phyloP scores from a whole-genome alignment of 2,797 vertebrate genomes.

The Salarias fasciatus region DNA sequence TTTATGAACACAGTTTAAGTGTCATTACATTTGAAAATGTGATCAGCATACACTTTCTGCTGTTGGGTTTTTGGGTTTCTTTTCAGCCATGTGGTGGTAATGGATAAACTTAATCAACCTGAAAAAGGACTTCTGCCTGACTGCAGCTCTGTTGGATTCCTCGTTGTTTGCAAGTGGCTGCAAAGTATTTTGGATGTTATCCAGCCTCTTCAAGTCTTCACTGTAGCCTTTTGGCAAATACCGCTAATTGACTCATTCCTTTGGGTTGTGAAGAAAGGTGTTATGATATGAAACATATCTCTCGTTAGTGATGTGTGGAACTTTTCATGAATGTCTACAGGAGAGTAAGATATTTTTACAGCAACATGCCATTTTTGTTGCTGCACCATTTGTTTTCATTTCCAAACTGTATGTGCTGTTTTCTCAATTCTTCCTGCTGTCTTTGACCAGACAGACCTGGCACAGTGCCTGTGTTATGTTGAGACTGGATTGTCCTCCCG shows the following conservation, averaged over 20 bases:
- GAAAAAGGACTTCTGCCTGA: conserved; percentile 40
- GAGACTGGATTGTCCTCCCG: neutral
- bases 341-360: neutral
- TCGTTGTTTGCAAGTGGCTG: conserved; percentile 8
- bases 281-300: neutral
- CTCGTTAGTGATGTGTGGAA: neutral
- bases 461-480: neutral
- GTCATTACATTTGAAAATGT: neutral
- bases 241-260: neutral
- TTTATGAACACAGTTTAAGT: too few species aligned
- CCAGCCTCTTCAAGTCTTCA: neutral
- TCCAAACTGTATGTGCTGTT: neutral
- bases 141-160: conserved; percentile 30
- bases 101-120: conserved; percentile 22
- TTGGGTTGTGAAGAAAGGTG: neutral
- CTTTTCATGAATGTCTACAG: neutral
- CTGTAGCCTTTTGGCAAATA: neutral
- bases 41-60: neutral
- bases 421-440: neutral
- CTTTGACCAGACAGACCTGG: neutral
- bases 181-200: neutral
- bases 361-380: too few species aligned
- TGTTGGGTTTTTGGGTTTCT: neutral
- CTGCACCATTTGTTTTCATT: neutral
- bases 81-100: conserved; percentile 16